Base-by-base conservation (phyloP, 2,888 invertebrate genomes). In the Diarsia dahlii region DNA sequence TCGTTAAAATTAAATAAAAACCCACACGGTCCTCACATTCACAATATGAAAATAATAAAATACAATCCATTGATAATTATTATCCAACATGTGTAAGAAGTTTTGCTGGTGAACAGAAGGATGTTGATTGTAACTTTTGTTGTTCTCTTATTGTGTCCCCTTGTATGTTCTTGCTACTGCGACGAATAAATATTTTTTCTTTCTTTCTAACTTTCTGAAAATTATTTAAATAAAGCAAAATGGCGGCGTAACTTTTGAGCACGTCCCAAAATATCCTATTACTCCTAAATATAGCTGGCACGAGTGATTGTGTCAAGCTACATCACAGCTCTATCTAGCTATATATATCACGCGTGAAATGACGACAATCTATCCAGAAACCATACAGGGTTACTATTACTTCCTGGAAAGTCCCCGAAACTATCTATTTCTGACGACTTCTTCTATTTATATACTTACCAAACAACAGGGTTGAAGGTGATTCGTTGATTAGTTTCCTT, bases 401-500 rank as follows among this genome's bases (percentile, higher is more conserved):
- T 54, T 39, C 39, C 39, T 13, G 1, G 13, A n/a, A 18, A 0
- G 3, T 46, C 9, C 15, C 20, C 9, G 23, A 75, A 34, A 56
- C 34, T 63, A 63, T 54, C 34, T 50, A 34, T 66, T 63, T 10
- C 48, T 45, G 10, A 3, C n/a, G 10, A n/a, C 6, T n/a, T 0
- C 12, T 50, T 68, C 39, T 34, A 23, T 23, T n/a, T 54, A 4
- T 54, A 23, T 23, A 23, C 56, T 23, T 23, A 23, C 20, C 18
- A 15, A 23, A 81, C 15, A 28, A n/a, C 63, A 23, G 20, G 18
- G 50, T 34, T 18, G 13, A 10, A 23, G 54, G 48, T 23, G 48
- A 70, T 70, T 34, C 50, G 18, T 77, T 82, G 45, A 77, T 77
- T 56, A 77, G 65, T 82, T 81, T 76, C 67, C 78, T 56, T 62